Percentiles rank a stretch among this genome's conserved stretches.
Evolutionary conservation across 2,113 vertebrate genomes (phyloP).

Genomic region (Coptodon rendalli): DNA sequence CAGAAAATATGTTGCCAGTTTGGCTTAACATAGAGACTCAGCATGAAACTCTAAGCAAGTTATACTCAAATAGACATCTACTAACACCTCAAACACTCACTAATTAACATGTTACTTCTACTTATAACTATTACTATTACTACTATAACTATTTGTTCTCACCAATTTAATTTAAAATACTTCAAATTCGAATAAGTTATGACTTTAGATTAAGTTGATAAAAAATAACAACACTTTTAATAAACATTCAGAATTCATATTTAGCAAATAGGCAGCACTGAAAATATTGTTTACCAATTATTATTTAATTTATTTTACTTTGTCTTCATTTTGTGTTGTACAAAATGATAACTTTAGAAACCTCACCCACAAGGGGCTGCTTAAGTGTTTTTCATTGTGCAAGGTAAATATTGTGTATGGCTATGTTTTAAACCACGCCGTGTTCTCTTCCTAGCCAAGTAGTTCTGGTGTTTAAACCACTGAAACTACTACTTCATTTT

Average conservation of each 20-base stretch:
- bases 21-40: background rate
- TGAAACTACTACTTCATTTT: background rate
- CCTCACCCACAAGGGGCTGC: background rate
- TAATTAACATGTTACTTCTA: background rate
- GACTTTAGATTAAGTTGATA: background rate
- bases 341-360: background rate
- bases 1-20: background rate
- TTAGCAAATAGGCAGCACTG: background rate
- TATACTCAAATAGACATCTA: background rate
- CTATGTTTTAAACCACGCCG: background rate
- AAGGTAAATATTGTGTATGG: background rate
- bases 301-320: background rate
- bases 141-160: background rate
- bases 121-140: background rate
- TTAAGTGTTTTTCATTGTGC: background rate
- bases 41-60: background rate
- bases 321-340: background rate
- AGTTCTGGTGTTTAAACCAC: background rate
- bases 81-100: background rate
- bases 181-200: background rate
- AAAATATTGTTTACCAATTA: background rate
- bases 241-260: background rate
- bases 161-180: background rate
- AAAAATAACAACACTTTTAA: background rate
- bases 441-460: background rate